These are phyloP conservation scores for Chymomyza procnemis DNA, from an alignment of 2,888 invertebrate species.

Conservation along the genomic window DNA sequence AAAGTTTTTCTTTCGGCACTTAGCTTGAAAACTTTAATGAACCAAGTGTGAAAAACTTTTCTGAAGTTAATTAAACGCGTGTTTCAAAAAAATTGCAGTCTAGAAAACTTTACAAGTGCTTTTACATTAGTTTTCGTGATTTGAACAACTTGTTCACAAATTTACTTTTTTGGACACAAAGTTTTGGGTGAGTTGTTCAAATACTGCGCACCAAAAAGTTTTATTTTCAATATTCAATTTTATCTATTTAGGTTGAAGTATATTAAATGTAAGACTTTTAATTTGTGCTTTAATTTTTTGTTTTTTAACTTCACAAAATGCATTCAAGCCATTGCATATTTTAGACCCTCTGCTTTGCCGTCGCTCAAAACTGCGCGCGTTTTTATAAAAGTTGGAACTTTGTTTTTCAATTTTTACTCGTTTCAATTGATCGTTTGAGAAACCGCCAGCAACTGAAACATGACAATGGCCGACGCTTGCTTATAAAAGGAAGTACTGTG, in stretches of 20 bases:
- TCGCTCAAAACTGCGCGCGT: constrained; percentile 2
- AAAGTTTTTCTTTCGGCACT: neutral
- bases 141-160: neutral
- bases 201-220: neutral
- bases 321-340: neutral
- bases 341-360: constrained; percentile 14
- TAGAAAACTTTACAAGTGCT: too few species aligned
- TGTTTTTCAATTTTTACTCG: neutral
- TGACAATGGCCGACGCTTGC: constrained; percentile 42
- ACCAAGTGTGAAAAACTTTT: neutral
- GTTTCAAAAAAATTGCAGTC: too few species aligned
- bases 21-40: neutral
- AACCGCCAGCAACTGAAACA: constrained; percentile 58
- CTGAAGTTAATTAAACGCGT: neutral
- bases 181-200: neutral
- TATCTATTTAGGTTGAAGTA: neutral
- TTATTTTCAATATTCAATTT: neutral
- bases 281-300: neutral
- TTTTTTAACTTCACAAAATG: neutral
- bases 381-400: constrained; percentile 1
- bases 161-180: neutral
- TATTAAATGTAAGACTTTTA: neutral
- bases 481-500: constrained; percentile 33
- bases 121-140: too few species aligned
- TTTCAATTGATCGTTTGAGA: constrained; percentile 23